Base-by-base conservation (phyloP, 2,797 vertebrate species). In the Ctenosaura bakeri region DNA sequence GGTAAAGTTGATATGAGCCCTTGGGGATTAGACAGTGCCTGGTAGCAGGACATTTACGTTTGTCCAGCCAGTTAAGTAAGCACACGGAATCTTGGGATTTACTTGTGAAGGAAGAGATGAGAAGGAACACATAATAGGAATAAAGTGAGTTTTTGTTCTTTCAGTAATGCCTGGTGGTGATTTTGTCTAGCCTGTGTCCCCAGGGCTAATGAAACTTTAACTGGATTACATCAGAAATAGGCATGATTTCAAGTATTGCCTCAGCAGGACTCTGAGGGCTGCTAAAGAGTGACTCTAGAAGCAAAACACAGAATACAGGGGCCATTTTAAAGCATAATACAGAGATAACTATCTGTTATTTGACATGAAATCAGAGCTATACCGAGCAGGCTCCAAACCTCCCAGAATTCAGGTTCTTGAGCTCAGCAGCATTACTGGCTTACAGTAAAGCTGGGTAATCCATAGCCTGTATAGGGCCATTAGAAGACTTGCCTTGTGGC, bases 161-260 rank as follows among this genome's bases (percentile, higher is more conserved):
- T 29, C 3, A 0, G 0, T 54, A 85, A 85, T 90, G 85, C 76
- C 52, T 90, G 62, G 50, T 90, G 88, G 88, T 85, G 78, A 73
- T 29, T 88, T 86, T 83, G 85, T 79, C 74, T 83, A 87, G 83
- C 0, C 0, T 74, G 89, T 87, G 73, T 85, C 81, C 69, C 74
- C 92, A 81, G 92, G 92, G 86, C 76, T 93, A 85, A 74, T 88
- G 89, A 89, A 94, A 90, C 35, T 35, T 78, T 73, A 87, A 86
- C 56, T 86, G 82, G 38, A 54, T 91, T 77, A 84, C 80, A 90
- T 87, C 89, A 0, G 0, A 85, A 90, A 85, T 32, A 80, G 0
- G 0, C 84, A 59, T 24, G 14, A 88, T 88, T 38, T 89, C 77
- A 78, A 86, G 82, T 88, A 83, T 69, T 90, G 62, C 77, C 73